Evolutionary conservation across 2,888 invertebrate genomes (phyloP), one percentile per base, ranked within the genome.

Genomic region (Zeuzera pyrina): DNA sequence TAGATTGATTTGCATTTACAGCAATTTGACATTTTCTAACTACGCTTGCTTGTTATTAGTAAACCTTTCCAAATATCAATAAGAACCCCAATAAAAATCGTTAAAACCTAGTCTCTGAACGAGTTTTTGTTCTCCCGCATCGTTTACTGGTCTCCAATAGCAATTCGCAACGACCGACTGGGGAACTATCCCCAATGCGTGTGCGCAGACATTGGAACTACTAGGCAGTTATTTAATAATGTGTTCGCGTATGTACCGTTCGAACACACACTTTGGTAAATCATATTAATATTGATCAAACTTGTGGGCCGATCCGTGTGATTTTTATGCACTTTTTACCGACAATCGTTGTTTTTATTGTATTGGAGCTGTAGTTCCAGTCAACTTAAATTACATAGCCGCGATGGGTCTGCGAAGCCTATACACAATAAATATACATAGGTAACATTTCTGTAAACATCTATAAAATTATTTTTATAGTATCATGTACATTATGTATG

Each of bases 241-340:
- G 54, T 61, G 47, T 57, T 57, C 54, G 60, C 55, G 46, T 58
- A 58, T 57, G 47, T 64, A 62, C 71, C 68, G 74, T 74, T 76
- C 59, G 50, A 61, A 64, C 62, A 67, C 63, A 57, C 49, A 62
- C 38, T 52, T 52, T 52, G 52, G 47, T 49, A 10, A 49, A n/a
- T n/a, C 42, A 53, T 46, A 45, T 47, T 36, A 52, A 59, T 52
- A 56, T 55, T 49, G 54, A 58, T 36, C 49, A 56, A 53, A 51
- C 49, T 43, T 35, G 36, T 34, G 33, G 44, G 41, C 42, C 47
- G 43, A 52, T 59, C 54, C 53, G 57, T 63, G 58, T 60, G 66
- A 74, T 68, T 70, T 77, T 70, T 54, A 63, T 67, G 58, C 55
- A 66, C 61, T 70, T 66, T 65, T 34, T 29, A 10, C 15, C 13